These are phyloP conservation scores for Furnarius figulus DNA, from an alignment of 2,113 vertebrate genomes.

Conservation along the genomic window DNA sequence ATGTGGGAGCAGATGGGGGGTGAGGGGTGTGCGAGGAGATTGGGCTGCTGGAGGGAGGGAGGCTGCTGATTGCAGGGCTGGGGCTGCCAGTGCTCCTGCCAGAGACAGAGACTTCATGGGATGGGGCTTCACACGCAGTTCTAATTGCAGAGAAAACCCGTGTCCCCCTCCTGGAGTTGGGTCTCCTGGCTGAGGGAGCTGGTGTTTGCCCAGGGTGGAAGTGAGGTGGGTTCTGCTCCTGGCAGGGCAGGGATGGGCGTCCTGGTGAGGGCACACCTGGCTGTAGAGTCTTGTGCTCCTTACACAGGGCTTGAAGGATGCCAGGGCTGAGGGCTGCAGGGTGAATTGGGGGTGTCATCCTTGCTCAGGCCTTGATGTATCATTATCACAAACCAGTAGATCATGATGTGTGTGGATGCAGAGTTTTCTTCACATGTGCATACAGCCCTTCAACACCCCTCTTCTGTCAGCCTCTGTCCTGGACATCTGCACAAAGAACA, in stretches of 20 bases:
- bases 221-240: not conserved
- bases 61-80: not conserved
- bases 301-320: rapidly evolving
- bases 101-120: not conserved
- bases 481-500: not conserved
- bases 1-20: not conserved
- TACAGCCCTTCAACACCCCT: not conserved
- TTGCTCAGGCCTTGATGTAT: not conserved
- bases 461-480: not conserved
- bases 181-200: not conserved
- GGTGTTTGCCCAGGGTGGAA: not conserved
- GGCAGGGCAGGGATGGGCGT: not conserved
- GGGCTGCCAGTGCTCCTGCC: not conserved
- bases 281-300: not conserved
- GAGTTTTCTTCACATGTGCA: not conserved
- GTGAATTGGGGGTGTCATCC: not conserved
- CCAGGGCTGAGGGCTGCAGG: not conserved
- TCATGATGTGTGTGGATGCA: not conserved
- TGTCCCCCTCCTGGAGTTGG: not conserved
- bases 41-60: not conserved
- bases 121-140: not conserved
- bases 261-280: not conserved
- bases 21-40: too few species aligned
- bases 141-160: rapidly evolving
- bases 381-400: not conserved